phyloP scores from a whole-genome alignment of 2,888 invertebrate species.

The Trachelus iudaicus region DNA sequence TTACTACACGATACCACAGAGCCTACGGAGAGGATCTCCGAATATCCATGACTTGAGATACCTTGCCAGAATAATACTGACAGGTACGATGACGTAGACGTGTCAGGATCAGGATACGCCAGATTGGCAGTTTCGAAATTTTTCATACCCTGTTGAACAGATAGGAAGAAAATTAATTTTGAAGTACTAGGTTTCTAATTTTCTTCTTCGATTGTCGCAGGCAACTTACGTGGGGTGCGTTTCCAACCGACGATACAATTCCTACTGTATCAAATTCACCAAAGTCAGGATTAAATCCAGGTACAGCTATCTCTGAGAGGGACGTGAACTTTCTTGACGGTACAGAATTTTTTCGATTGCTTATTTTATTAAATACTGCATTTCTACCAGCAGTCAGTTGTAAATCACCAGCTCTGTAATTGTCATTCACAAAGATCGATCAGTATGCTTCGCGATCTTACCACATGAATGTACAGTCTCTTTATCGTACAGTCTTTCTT shows the following conservation, averaged over 20 bases:
- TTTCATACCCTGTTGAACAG: slow-evolving; percentile 53
- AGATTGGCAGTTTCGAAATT: slow-evolving; percentile 58
- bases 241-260: slow-evolving; percentile 71
- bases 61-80: slow-evolving; percentile 65
- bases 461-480: no score
- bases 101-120: slow-evolving; percentile 41
- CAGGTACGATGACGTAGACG: slow-evolving; percentile 56
- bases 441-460: no score
- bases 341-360: slow-evolving; percentile 33
- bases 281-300: slow-evolving; percentile 66
- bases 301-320: slow-evolving; percentile 66
- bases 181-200: background rate
- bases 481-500: no score
- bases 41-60: slow-evolving; percentile 64
- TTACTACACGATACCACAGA: slow-evolving; percentile 72
- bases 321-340: slow-evolving; percentile 63
- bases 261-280: slow-evolving; percentile 83
- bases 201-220: background rate
- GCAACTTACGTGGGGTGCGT: slow-evolving; percentile 62
- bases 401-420: slow-evolving; percentile 67
- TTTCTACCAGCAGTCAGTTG: slow-evolving; percentile 70
- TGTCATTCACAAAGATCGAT: background rate
- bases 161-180: background rate
- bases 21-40: slow-evolving; percentile 71
- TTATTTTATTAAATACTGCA: slow-evolving; percentile 64